A percentile compares a stretch with the other conserved stretches of the same genome.
Conservation (phyloP, 2,113 vertebrate species). For the Xiphorhynchus elegans region DNA sequence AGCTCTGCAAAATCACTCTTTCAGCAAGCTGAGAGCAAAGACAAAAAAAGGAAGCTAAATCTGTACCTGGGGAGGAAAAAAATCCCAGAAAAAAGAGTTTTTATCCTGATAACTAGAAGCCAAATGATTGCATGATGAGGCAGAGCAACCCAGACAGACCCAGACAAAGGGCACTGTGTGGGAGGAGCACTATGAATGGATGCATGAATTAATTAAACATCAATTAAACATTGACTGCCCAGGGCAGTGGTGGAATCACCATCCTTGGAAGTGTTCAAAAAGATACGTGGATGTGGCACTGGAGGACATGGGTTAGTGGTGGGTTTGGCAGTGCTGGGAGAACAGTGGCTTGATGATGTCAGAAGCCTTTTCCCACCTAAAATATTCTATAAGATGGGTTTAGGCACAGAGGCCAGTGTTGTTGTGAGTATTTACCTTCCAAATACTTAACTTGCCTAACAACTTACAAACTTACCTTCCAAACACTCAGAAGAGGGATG, state of each 20-base stretch:
- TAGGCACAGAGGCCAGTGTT: fast-evolving
- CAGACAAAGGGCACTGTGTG: neutral
- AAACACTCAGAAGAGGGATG: neutral
- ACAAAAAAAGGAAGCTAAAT: neutral
- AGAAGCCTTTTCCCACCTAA: fast-evolving
- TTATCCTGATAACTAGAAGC: neutral
- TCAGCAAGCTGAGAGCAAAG: neutral
- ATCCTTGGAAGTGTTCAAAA: neutral
- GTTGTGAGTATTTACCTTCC: neutral
- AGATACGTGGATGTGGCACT: neutral
- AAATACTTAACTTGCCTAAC: neutral
- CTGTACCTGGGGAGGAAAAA: fast-evolving
- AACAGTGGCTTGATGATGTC: fast-evolving
- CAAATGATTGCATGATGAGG: neutral
- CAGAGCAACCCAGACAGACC: neutral
- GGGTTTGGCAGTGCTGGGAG: neutral
- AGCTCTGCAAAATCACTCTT: neutral
- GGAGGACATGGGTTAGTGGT: neutral
- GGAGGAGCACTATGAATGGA: neutral
- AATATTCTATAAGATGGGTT: neutral
- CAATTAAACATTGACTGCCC: neutral
- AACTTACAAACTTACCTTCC: neutral
- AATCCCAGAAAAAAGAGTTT: fast-evolving
- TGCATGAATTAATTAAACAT: too few relatives aligned
- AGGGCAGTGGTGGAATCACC: neutral